Evolutionary conservation across 2,888 invertebrate species (phyloP).

Genomic region (Quadriops clusia): DNA sequence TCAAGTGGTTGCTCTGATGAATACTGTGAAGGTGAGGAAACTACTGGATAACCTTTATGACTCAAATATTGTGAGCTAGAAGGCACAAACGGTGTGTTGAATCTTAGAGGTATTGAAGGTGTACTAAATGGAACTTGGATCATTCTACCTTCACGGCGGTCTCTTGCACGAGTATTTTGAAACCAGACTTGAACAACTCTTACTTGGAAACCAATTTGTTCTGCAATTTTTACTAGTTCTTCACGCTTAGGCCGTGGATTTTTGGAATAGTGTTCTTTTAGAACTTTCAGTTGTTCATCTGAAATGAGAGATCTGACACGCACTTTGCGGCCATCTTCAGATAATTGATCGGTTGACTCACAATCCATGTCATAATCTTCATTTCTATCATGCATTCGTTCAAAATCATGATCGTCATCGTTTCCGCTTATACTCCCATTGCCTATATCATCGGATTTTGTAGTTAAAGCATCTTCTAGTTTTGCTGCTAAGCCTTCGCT

Average conservation of each 20-base stretch:
- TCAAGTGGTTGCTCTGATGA: constrained; percentile 73
- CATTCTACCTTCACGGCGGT: constrained; percentile 55
- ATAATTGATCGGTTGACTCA: constrained; percentile 39
- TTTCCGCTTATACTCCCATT: constrained; percentile 47
- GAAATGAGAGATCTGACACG: constrained; percentile 88
- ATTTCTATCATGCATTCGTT: constrained; percentile 37
- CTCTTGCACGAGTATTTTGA: constrained; percentile 86
- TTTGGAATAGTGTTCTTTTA: constrained; percentile 78
- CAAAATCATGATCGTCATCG: constrained; percentile 45
- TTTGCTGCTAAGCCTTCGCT: constrained; percentile 70
- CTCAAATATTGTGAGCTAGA: constrained; percentile 23
- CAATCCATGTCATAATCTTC: constrained; percentile 43
- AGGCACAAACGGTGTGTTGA: constrained; percentile 25
- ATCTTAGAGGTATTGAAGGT: constrained; percentile 20
- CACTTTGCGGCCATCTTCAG: constrained; percentile 59
- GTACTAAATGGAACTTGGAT: constrained; percentile 34
- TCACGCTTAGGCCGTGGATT: constrained; percentile 92
- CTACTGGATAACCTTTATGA: constrained; percentile 17
- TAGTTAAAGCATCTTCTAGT: constrained; percentile 52
- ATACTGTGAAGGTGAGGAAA: constrained; percentile 21
- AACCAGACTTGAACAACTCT: constrained; percentile 92
- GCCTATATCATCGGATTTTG: constrained; percentile 40
- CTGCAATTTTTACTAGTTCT: constrained; percentile 82
- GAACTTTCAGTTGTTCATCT: constrained; percentile 81
- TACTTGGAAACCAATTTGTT: constrained; percentile 59